phyloP scores from a whole-genome alignment of 2,888 invertebrate genomes.

The Steinernema scapterisci region DNA sequence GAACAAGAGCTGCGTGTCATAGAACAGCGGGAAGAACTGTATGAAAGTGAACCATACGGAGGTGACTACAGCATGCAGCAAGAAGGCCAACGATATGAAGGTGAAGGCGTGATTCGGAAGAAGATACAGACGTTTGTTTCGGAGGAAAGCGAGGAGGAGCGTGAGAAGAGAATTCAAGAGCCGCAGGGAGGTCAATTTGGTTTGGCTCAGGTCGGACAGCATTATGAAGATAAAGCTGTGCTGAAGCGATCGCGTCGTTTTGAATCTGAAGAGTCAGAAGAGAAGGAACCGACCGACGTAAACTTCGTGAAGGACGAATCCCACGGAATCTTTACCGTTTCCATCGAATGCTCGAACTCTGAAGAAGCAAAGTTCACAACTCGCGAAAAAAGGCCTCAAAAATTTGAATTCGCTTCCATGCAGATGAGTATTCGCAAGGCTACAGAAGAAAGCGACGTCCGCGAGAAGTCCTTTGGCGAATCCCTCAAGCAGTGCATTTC shows the following conservation, averaged over 20 bases:
- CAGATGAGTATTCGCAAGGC: conserved; percentile 21
- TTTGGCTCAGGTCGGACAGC: conserved; percentile 2
- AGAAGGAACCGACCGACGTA: conserved; percentile 42
- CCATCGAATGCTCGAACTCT: conserved; percentile 56
- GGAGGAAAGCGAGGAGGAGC: conserved; percentile 54
- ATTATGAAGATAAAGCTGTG: conserved; percentile 3
- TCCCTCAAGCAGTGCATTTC: neutral
- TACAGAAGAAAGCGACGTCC: neutral
- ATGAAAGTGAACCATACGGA: conserved; percentile 35
- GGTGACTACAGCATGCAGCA: conserved; percentile 48
- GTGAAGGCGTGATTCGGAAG: conserved; percentile 48
- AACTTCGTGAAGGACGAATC: conserved; percentile 61
- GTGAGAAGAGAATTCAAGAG: conserved; percentile 48
- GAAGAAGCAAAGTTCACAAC: conserved; percentile 36
- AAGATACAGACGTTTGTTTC: conserved; percentile 46
- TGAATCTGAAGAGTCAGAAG: conserved; percentile 47
- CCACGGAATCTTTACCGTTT: conserved; percentile 59
- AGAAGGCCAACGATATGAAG: conserved; percentile 52
- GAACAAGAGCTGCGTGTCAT: neutral
- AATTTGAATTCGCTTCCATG: conserved; percentile 2
- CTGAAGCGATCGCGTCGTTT: conserved; percentile 38
- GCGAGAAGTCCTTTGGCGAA: neutral
- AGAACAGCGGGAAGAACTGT: neutral
- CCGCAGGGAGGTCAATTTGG: conserved; percentile 43
- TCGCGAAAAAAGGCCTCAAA: conserved; percentile 32